Evolutionary conservation across 30 jellyfish, hydroid and myxozoan species (phyloP).

Genomic region (Clytia hemisphaerica): DNA sequence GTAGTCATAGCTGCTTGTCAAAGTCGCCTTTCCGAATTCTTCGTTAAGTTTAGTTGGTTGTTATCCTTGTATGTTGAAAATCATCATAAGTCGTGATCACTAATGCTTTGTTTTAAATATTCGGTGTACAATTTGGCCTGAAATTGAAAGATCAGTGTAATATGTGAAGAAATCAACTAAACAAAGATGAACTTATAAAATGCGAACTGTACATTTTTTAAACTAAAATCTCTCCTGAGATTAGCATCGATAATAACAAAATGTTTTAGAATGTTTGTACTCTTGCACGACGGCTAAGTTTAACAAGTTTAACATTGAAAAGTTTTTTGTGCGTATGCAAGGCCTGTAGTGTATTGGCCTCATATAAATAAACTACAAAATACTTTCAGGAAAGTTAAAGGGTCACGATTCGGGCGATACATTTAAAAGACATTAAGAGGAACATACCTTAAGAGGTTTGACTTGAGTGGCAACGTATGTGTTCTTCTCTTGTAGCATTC

Average conservation of each 20-base stretch:
- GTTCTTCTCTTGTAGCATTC: slow-evolving; percentile 60
- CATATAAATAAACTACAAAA: background rate
- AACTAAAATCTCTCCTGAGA: too few relatives aligned
- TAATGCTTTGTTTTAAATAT: slow-evolving; percentile 86
- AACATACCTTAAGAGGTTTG: slow-evolving; percentile 74
- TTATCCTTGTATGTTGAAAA: too few relatives aligned
- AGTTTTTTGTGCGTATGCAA: too few relatives aligned
- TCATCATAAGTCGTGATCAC: slow-evolving; percentile 62
- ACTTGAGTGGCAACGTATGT: slow-evolving; percentile 52
- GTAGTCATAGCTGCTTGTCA: too few relatives aligned
- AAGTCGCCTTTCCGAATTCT: too few relatives aligned
- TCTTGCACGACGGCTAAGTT: background rate
- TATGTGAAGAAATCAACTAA: background rate
- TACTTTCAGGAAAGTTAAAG: background rate
- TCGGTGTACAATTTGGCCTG: slow-evolving; percentile 79
- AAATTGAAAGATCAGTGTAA: background rate
- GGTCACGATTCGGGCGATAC: background rate
- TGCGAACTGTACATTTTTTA: too few relatives aligned
- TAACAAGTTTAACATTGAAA: too few relatives aligned
- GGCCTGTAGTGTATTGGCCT: too few relatives aligned
- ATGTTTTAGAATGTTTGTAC: too few relatives aligned
- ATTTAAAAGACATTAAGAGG: background rate
- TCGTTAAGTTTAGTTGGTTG: too few relatives aligned
- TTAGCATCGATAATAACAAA: too few relatives aligned
- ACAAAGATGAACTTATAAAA: too few relatives aligned